Percentiles rank a stretch among this genome's conserved stretches.
These are phyloP conservation scores for Hipparchia semele DNA, from an alignment of 2,888 invertebrate genomes.

Conservation along the genomic window DNA sequence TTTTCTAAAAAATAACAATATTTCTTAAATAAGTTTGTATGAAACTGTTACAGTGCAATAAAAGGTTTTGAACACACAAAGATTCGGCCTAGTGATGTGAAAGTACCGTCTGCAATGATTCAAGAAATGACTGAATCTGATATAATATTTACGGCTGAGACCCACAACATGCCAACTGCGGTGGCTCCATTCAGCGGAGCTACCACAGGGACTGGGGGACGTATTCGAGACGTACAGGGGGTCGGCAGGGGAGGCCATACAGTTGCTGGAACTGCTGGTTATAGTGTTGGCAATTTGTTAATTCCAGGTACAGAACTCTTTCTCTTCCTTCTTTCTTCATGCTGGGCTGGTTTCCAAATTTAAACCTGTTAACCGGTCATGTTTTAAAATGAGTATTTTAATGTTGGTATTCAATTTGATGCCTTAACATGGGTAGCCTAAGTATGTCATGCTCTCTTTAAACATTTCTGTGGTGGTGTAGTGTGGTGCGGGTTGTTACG, in stretches of 20 bases:
- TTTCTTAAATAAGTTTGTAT: too few species aligned
- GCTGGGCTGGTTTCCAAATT: too few species aligned
- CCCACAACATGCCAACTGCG: slow-evolving; percentile 99
- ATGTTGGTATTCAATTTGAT: too few species aligned
- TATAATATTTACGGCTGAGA: slow-evolving; percentile 98
- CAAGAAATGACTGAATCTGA: slow-evolving; percentile 86
- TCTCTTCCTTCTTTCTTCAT: too few species aligned
- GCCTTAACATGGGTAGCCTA: too few species aligned
- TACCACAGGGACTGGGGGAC: slow-evolving; percentile 98
- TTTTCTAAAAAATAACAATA: too few species aligned
- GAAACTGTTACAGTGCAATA: slow-evolving; percentile 88
- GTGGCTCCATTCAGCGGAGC: slow-evolving; percentile 99
- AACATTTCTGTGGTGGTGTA: too few species aligned
- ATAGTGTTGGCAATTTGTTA: slow-evolving; percentile 95
- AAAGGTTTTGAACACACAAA: slow-evolving; percentile 89
- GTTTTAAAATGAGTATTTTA: too few species aligned
- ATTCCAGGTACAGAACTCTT: slow-evolving; percentile 87
- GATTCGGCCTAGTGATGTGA: slow-evolving; percentile 85
- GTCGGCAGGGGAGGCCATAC: slow-evolving; percentile 97
- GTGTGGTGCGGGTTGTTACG: too few species aligned
- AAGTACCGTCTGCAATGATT: slow-evolving; percentile 85
- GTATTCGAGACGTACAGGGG: slow-evolving; percentile 97
- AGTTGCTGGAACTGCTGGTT: slow-evolving; percentile 98
- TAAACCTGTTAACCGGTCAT: too few species aligned
- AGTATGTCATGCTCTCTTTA: too few species aligned